Evolutionary conservation across 2,797 vertebrate genomes (phyloP).

Genomic region (Chaunax sp.): DNA sequence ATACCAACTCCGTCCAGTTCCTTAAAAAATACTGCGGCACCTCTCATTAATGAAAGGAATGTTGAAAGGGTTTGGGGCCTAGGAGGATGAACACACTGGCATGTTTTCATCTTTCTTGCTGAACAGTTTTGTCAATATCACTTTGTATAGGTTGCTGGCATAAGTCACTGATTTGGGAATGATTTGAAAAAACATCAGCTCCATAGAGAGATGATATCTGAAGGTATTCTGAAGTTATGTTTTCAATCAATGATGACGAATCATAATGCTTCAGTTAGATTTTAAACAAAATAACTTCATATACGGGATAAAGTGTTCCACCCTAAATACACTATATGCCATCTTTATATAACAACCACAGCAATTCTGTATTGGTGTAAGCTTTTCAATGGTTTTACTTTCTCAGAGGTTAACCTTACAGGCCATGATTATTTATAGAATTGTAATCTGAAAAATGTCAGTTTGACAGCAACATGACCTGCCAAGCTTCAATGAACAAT

Average conservation of each 20-base stretch:
- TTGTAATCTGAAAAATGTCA: background rate
- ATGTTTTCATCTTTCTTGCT: constrained; percentile 55
- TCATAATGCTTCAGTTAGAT: background rate
- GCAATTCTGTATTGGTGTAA: background rate
- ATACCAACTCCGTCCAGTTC: constrained; percentile 76
- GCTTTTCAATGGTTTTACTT: background rate
- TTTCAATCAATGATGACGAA: background rate
- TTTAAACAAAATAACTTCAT: background rate
- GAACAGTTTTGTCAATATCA: constrained; percentile 36
- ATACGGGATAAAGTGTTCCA: background rate
- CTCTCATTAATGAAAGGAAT: constrained; percentile 83
- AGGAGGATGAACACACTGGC: constrained; percentile 58
- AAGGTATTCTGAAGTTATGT: background rate
- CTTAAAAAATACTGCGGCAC: constrained; percentile 63
- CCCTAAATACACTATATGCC: background rate
- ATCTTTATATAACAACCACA: background rate
- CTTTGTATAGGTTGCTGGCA: constrained; percentile 19
- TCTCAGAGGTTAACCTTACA: constrained; percentile 8
- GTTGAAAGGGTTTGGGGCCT: constrained; percentile 59
- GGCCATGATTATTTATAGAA: constrained; percentile 14
- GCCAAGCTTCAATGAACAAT: constrained; percentile 28
- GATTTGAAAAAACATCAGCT: background rate
- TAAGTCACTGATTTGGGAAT: constrained; percentile 20
- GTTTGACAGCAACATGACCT: constrained; percentile 8
- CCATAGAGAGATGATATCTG: background rate